These are phyloP conservation scores for Noctua janthe DNA, from an alignment of 2,888 invertebrate genomes.

Conservation along the genomic window DNA sequence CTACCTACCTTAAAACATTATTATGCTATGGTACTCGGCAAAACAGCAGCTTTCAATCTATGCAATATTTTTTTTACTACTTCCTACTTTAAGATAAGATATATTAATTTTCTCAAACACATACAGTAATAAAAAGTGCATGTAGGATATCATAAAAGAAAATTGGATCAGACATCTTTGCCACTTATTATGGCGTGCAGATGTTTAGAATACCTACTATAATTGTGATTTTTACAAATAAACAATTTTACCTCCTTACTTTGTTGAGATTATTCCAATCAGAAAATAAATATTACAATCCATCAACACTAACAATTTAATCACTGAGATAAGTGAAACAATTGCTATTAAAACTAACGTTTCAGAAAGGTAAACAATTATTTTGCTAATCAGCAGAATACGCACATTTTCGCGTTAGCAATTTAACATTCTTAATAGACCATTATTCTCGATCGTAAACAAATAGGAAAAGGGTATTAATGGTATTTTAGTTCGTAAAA, in stretches of 20 bases:
- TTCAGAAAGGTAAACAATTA: slow-evolving; percentile 62
- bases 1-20: background rate
- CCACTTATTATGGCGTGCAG: background rate
- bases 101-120: too few relatives aligned
- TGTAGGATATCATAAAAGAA: too few relatives aligned
- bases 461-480: slow-evolving; percentile 81
- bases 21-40: background rate
- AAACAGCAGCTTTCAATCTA: background rate
- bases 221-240: background rate
- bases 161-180: background rate
- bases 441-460: slow-evolving; percentile 78
- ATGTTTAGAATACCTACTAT: too few relatives aligned
- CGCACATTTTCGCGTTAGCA: slow-evolving; percentile 72
- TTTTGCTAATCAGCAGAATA: slow-evolving; percentile 73
- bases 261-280: slow-evolving; percentile 19
- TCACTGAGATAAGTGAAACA: slow-evolving; percentile 50
- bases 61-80: background rate
- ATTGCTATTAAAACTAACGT: slow-evolving; percentile 39
- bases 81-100: too few relatives aligned
- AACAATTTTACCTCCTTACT: background rate
- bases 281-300: slow-evolving; percentile 28
- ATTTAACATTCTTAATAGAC: slow-evolving; percentile 80
- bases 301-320: slow-evolving; percentile 47
- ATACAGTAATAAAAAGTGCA: too few relatives aligned
- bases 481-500: slow-evolving; percentile 78